phyloP scores from a whole-genome alignment of 2,797 vertebrate species.

The Ispidina picta region DNA sequence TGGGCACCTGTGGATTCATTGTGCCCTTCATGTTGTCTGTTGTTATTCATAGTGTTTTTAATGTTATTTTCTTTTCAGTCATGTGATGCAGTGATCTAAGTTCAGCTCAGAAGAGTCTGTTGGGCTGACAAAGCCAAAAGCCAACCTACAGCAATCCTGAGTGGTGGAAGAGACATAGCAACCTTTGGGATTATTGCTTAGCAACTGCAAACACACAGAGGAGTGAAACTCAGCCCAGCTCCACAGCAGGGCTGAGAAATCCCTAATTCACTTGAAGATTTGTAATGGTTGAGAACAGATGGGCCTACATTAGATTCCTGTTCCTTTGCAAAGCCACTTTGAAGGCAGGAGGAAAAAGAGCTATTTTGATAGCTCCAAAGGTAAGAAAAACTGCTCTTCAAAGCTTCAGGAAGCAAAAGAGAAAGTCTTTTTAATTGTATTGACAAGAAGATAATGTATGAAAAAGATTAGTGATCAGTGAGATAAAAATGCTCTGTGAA shows the following conservation, averaged over 20 bases:
- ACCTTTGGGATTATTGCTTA: conserved; percentile 74
- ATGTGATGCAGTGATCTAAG: conserved; percentile 12
- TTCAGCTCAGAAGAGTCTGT: not conserved
- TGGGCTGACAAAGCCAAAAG: conserved; percentile 49
- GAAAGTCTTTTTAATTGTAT: not conserved
- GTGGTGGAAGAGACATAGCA: conserved; percentile 35
- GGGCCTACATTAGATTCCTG: conserved; percentile 40
- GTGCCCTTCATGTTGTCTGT: not conserved
- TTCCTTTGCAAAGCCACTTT: conserved; percentile 22
- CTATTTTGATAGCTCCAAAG: conserved; percentile 20
- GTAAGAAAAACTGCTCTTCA: conserved; percentile 45
- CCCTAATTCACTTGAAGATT: conserved; percentile 37
- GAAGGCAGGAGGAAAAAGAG: conserved; percentile 31
- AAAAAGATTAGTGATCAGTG: not conserved
- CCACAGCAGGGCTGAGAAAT: conserved; percentile 50
- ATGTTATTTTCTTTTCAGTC: conserved; percentile 44
- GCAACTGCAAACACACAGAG: conserved; percentile 74
- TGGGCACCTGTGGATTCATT: not conserved
- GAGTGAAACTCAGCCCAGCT: conserved; percentile 34
- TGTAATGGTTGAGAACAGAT: conserved; percentile 45
- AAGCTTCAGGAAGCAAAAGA: not conserved
- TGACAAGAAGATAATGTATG: not conserved
- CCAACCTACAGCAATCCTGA: conserved; percentile 54
- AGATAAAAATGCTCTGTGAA: not conserved
- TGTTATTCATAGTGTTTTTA: not conserved